A percentile compares a stretch with the other conserved stretches of the same genome.
Conservation (phyloP, 2,113 vertebrate species). For the Amia ocellicauda region DNA sequence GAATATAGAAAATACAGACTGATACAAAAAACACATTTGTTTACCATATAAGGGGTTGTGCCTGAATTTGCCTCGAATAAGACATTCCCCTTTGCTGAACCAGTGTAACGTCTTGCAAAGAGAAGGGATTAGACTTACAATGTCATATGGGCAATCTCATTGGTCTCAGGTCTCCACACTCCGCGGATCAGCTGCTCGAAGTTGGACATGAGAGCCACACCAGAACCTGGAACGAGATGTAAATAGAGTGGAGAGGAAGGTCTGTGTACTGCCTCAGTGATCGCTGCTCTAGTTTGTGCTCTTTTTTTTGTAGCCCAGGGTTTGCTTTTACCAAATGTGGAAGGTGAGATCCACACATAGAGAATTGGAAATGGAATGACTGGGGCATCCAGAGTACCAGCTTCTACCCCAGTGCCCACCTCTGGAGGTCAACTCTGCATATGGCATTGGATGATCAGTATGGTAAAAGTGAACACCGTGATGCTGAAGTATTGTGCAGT, state of each 20-base stretch:
- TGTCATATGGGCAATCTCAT: conserved; percentile 92
- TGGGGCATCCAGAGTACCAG: too few species aligned
- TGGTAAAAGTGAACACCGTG: too few species aligned
- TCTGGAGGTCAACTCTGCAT: too few species aligned
- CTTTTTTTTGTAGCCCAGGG: background rate
- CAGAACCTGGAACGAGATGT: conserved; percentile 75
- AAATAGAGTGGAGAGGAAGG: conserved; percentile 38
- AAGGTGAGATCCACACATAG: background rate
- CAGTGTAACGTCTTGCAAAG: too few species aligned
- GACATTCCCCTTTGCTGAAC: too few species aligned
- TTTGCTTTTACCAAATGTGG: conserved; percentile 9
- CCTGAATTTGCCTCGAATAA: too few species aligned
- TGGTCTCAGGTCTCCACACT: conserved; percentile 92
- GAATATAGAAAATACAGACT: too few species aligned
- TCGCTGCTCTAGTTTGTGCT: conserved; percentile 7
- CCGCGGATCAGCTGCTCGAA: conserved; percentile 93
- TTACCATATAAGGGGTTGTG: too few species aligned
- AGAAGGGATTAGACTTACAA: conserved; percentile 75
- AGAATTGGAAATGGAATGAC: background rate
- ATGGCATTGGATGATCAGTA: too few species aligned
- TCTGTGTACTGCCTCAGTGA: conserved; percentile 21
- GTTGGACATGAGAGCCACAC: conserved; percentile 90
- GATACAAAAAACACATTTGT: too few species aligned
- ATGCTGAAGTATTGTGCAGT: too few species aligned
- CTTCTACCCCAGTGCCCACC: too few species aligned